These are phyloP conservation scores for Chamaedrilus cognettii DNA, from an alignment of 2,888 invertebrate species.

Conservation along the genomic window DNA sequence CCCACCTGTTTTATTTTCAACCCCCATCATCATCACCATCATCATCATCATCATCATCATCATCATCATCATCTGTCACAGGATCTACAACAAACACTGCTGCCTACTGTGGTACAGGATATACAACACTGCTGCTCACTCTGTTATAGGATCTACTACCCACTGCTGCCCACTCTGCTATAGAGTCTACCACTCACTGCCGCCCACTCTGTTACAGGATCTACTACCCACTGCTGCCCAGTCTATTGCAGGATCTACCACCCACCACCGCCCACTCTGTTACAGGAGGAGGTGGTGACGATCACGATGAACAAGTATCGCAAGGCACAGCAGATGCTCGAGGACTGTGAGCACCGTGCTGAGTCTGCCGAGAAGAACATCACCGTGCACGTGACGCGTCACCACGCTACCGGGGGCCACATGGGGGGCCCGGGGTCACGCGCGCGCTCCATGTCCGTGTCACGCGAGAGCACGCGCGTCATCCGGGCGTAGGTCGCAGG, in stretches of 20 bases:
- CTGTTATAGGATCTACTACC: too few species aligned
- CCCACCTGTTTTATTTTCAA: too few species aligned
- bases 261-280: background rate
- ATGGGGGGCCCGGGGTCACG: slow-evolving; percentile 34
- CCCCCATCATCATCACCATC: background rate
- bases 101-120: background rate
- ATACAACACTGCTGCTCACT: too few species aligned
- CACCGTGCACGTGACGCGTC: slow-evolving; percentile 41
- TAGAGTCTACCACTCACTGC: background rate
- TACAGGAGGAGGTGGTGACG: slow-evolving; percentile 58
- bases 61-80: background rate
- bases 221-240: background rate
- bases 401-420: slow-evolving; percentile 5
- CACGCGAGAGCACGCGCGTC: slow-evolving; percentile 53
- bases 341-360: slow-evolving; percentile 57
- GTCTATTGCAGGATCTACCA: background rate
- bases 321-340: slow-evolving; percentile 56
- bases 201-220: background rate
- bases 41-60: background rate
- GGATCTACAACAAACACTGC: background rate
- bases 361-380: slow-evolving; percentile 57
- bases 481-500: slow-evolving; percentile 35
- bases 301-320: slow-evolving; percentile 60
- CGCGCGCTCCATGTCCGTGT: slow-evolving; percentile 57
- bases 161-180: too few species aligned